Base-by-base conservation (phyloP, 2,888 invertebrate genomes). In the Zygogramma bicolorata region DNA sequence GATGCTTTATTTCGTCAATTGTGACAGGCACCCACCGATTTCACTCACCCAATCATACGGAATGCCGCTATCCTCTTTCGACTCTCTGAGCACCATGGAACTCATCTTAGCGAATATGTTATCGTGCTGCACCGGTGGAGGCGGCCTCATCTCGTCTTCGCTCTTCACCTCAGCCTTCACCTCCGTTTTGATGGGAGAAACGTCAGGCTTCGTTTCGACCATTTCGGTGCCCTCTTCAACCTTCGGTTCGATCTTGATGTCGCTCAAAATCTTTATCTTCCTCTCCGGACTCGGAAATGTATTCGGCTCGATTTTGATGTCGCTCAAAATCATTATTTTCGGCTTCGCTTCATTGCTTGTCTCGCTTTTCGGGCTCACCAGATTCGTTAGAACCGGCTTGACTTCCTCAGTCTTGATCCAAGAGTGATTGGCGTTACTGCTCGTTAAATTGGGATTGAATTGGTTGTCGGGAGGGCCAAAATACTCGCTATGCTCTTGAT, bases 21-120 rank as follows among this genome's bases (percentile, higher is more conserved):
- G n/a, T n/a, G n/a, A n/a, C n/a, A n/a, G n/a, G n/a, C n/a, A n/a
- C n/a, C n/a, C n/a, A n/a, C n/a, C n/a, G n/a, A n/a, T n/a, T n/a
- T n/a, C n/a, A 84, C 87, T 85, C 85, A 91, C 91, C 96, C 96
- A 96, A 84, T 96, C 96, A 81, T 96, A 96, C 0, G 95, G 94
- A 85, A 96, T 93, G 78, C 94, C 94, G 81, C 94, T 93, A 78
- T 93, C 94, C 84, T 93, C 93, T 84, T 92, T 93, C 0, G 88
- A 86, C 65, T 82, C 83, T 63, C 76, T 81, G 15, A 76, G 58
- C 0, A 77, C 73, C 38, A 90, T 68, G 6, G 81, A 88, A 88
- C 84, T 91, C 89, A 83, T 90, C 87, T 79, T 80, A 4, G 77
- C 61, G 71, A 90, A 89, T 65, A 80, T 78, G 70, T 73, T 78